Base-by-base conservation (phyloP, 2,888 invertebrate genomes). In the Embidobia sp. region DNA sequence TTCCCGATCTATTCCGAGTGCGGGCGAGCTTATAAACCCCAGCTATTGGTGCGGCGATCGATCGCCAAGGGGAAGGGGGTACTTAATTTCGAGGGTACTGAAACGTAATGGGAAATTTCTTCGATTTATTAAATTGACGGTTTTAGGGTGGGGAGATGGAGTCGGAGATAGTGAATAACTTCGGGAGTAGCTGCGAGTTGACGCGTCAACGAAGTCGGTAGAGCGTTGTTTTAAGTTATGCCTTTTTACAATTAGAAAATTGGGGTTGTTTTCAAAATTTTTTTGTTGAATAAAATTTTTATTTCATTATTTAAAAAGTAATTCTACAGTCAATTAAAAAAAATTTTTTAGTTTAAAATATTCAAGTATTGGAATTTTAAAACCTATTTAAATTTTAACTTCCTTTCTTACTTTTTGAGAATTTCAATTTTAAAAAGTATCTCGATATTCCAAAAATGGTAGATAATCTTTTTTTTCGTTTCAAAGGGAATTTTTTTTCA, bases 1-100 rank as follows among this genome's bases (percentile, higher is more conserved):
- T 42, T 76, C 69, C 64, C 63, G 53, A 78, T 83, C 82, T 79
- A 78, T 79, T 77, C 79, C 75, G 59, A 67, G 37, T 53, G 66
- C 15, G 31, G 42, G 35, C 22, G 53, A 33, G 27, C 51, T 51
- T 64, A 51, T 51, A 59, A 51, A 35, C 53, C 27, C 18, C 8
- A 8, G 26, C 46, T 29, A 73, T 73, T 57, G 55, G 55, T 49
- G 57, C 37, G 15, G 22, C 55, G 48, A 72, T 72, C 72, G 72
- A 72, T 72, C 63, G 40, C n/a, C n/a, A n/a, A n/a, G 35, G 27
- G 15, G 46, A 8, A n/a, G 3, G 31, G 48, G 55, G 48, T 37
- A 55, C 72, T 72, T 72, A 53, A 72, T 72, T 72, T 72, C 55
- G 72, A 72, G 72, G 72, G 72, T 72, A 63, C 63, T 63, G 72